phyloP scores from a whole-genome alignment of 2,888 invertebrate species.

The Drosophila ochracea region DNA sequence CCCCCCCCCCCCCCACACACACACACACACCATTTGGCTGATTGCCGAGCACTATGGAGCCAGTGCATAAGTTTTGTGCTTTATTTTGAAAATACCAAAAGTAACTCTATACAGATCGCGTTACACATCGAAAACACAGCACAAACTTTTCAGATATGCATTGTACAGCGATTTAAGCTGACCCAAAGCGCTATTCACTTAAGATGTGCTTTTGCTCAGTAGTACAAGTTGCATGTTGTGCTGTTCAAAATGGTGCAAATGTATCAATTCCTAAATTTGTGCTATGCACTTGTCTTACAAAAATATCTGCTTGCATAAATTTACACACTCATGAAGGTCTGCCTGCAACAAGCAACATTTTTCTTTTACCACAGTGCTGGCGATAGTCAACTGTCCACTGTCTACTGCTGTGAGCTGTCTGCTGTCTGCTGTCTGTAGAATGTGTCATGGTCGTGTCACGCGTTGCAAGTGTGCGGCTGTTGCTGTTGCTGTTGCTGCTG shows the following conservation, averaged over 20 bases:
- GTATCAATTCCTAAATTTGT: not conserved
- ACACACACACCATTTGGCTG: not conserved
- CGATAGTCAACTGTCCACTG: constrained; percentile 12
- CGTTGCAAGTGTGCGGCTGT: constrained; percentile 18
- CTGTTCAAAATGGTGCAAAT: not conserved
- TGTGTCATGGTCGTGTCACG: constrained; percentile 65
- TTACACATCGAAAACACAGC: not conserved
- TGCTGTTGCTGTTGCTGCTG: not conserved
- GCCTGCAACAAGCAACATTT: not conserved
- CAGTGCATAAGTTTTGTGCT: not conserved
- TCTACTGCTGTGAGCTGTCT: too few relatives aligned
- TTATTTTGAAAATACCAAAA: not conserved
- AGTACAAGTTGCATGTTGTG: not conserved
- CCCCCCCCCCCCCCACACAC: not conserved
- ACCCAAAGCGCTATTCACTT: not conserved
- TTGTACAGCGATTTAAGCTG: not conserved
- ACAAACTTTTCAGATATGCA: not conserved
- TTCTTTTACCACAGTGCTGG: constrained; percentile 20
- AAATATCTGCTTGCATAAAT: not conserved
- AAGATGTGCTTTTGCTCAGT: too few relatives aligned
- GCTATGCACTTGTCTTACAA: not conserved
- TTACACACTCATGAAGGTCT: not conserved
- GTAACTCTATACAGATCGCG: not conserved
- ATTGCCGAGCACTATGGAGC: constrained; percentile 22
- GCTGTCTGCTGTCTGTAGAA: constrained; percentile 15